phyloP scores from a whole-genome alignment of 2,113 vertebrate species.

The Pluvianellus socialis region DNA sequence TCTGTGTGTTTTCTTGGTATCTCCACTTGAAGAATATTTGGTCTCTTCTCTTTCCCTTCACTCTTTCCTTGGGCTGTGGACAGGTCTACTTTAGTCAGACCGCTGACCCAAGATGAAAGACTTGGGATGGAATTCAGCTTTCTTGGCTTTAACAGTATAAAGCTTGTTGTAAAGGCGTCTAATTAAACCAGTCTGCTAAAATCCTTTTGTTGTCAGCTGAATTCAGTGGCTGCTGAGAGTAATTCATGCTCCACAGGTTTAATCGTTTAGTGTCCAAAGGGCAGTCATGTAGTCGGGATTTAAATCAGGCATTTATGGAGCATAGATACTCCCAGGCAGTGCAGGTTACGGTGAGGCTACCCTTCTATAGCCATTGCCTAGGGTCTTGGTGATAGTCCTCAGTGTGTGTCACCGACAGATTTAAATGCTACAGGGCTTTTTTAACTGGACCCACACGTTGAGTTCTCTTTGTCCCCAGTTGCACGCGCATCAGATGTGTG shows the following conservation, averaged over 20 bases:
- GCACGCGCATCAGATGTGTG: accelerated
- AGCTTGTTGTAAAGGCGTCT: background rate
- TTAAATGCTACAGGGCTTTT: background rate
- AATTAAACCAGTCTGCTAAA: background rate
- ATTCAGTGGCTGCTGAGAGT: background rate
- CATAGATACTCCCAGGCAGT: accelerated
- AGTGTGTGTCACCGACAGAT: background rate
- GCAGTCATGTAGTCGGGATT: background rate
- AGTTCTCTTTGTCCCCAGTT: background rate
- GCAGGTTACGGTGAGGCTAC: background rate
- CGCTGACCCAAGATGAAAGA: background rate
- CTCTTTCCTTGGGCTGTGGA: background rate
- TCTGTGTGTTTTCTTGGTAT: background rate
- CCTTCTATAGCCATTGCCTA: background rate
- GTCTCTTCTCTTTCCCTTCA: background rate
- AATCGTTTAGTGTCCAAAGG: background rate
- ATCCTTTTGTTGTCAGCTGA: background rate
- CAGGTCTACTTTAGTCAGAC: background rate
- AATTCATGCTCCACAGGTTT: background rate
- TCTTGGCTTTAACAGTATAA: background rate
- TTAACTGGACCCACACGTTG: background rate
- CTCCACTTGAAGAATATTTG: background rate
- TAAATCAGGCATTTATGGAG: background rate
- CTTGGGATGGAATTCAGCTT: background rate
- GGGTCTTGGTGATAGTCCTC: background rate